Percentiles rank a stretch among this genome's conserved stretches.
phyloP scores from a whole-genome alignment of 2,797 vertebrate genomes.

The Furcifer pardalis region DNA sequence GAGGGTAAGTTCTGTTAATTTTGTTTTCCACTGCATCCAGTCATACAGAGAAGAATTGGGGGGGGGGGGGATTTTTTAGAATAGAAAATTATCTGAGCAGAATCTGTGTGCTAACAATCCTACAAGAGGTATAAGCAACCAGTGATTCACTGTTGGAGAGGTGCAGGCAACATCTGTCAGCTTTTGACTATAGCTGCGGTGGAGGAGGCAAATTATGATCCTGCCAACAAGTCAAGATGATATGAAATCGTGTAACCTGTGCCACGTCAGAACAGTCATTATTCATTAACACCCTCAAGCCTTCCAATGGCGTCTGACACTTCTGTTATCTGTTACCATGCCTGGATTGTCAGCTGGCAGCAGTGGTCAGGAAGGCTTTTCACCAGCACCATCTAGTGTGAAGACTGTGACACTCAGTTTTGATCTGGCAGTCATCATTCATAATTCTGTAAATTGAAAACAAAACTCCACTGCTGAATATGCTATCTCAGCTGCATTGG shows the following conservation, averaged over 20 bases:
- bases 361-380: slow-evolving; percentile 7
- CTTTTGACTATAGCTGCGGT: not conserved
- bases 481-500: not conserved
- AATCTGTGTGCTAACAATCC: not conserved
- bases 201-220: not conserved
- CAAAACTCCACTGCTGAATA: not conserved
- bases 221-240: not conserved
- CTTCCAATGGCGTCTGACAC: not conserved
- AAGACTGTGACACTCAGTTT: slow-evolving; percentile 11
- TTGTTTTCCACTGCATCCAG: not conserved
- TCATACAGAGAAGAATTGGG: not conserved
- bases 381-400: slow-evolving; percentile 25
- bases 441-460: not conserved
- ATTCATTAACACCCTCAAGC: not conserved
- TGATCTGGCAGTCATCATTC: not conserved
- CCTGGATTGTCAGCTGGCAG: not conserved
- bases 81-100: not conserved
- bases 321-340: not conserved
- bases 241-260: not conserved
- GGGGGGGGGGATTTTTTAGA: not conserved
- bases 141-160: not conserved
- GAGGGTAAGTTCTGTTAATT: not conserved
- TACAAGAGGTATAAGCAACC: not conserved
- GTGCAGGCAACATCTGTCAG: no score
- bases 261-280: not conserved